A percentile compares a stretch with the other conserved stretches of the same genome.
These are phyloP conservation scores for Silurus asotus DNA, from an alignment of 2,113 vertebrate genomes.

Conservation along the genomic window DNA sequence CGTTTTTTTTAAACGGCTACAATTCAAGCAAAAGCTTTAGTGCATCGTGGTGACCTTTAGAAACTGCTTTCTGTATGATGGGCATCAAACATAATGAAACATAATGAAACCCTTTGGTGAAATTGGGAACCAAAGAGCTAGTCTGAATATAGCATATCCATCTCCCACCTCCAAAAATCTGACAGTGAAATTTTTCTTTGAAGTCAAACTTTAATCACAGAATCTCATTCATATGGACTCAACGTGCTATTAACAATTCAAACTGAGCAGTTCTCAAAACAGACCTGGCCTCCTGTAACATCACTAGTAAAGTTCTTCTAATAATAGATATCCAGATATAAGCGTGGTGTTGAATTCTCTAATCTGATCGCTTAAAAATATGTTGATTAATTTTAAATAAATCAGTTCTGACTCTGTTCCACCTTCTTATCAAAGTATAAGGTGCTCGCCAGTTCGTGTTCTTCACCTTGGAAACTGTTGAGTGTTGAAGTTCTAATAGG, in stretches of 20 bases:
- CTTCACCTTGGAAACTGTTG: too few species aligned
- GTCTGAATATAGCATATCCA: conserved; percentile 50
- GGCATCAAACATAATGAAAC: conserved; percentile 56
- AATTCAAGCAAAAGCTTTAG: conserved; percentile 47
- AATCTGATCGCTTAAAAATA: background rate
- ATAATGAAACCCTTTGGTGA: conserved; percentile 57
- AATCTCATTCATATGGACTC: conserved; percentile 42
- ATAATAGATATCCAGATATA: background rate
- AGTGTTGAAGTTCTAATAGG: too few species aligned
- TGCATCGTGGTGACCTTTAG: conserved; percentile 46
- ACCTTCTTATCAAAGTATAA: too few species aligned
- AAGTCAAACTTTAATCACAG: conserved; percentile 65
- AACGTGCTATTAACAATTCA: conserved; percentile 26
- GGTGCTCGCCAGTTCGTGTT: too few species aligned
- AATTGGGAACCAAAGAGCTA: conserved; percentile 59
- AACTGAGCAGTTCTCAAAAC: background rate
- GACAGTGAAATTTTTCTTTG: conserved; percentile 66
- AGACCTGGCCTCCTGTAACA: background rate
- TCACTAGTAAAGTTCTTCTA: background rate
- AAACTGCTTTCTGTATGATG: conserved; percentile 52
- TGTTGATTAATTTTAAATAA: too few species aligned
- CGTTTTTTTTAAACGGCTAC: conserved; percentile 28
- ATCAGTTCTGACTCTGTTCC: too few species aligned
- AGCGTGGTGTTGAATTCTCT: background rate
- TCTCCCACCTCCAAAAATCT: conserved; percentile 43